These are phyloP conservation scores for Paradoxurus hermaphroditus DNA, from an alignment of 2,113 vertebrate species.

Conservation along the genomic window DNA sequence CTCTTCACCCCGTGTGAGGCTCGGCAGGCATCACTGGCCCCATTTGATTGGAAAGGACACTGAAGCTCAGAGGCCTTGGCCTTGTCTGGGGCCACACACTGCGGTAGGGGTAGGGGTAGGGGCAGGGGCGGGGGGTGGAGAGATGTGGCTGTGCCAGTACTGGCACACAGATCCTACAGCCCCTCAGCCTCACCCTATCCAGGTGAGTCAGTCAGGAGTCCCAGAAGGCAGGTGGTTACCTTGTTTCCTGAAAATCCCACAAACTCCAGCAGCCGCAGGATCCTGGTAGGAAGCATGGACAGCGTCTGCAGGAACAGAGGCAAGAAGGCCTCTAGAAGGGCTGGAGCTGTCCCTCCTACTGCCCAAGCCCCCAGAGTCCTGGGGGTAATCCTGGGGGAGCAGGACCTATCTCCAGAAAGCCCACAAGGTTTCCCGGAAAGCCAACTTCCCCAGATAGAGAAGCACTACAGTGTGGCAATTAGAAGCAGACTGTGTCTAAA, in stretches of 20 bases:
- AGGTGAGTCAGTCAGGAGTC: not conserved
- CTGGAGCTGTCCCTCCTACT: not conserved
- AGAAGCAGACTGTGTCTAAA: not conserved
- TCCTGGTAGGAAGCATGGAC: conserved; percentile 95
- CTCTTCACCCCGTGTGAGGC: not conserved
- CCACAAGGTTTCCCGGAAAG: not conserved
- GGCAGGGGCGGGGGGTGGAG: too few species aligned
- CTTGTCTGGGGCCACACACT: not conserved
- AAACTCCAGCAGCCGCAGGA: conserved; percentile 94
- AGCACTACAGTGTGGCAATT: not conserved
- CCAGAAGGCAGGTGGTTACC: conserved; percentile 80
- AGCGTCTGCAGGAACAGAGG: conserved; percentile 87
- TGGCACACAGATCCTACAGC: too few species aligned
- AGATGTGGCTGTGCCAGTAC: not conserved
- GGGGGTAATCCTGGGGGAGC: not conserved
- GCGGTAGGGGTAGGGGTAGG: too few species aligned
- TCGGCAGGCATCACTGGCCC: not conserved
- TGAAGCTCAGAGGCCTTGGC: not conserved
- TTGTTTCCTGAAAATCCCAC: conserved; percentile 98
- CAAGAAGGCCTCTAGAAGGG: not conserved
- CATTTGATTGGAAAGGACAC: not conserved
- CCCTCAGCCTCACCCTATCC: not conserved
- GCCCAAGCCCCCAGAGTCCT: not conserved
- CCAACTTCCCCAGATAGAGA: not conserved
- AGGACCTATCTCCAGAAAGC: not conserved